Percentiles rank a stretch among this genome's conserved stretches.
Conservation (phyloP, 2,888 invertebrate genomes). For the Tachina lurida region DNA sequence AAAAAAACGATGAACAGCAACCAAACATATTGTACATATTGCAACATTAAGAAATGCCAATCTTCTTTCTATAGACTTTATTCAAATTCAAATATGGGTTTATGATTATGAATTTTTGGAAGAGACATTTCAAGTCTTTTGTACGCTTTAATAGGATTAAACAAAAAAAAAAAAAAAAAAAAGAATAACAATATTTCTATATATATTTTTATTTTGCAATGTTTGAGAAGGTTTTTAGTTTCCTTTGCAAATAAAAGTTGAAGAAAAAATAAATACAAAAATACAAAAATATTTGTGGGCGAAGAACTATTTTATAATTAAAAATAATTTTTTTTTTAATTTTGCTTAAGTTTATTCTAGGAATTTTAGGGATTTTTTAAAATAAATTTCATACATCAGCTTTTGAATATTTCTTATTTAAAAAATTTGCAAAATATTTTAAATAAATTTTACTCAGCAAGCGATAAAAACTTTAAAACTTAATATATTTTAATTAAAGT, state of each 20-base stretch:
- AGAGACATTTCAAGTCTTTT: slow-evolving; percentile 67
- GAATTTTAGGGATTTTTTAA: slow-evolving; percentile 15
- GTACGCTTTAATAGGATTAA: slow-evolving; percentile 69
- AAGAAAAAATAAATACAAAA: slow-evolving; percentile 6
- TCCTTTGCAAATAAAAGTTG: slow-evolving; percentile 38
- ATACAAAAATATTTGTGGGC: slow-evolving; percentile 40
- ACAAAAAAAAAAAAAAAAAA: neutral
- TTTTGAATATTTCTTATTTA: neutral
- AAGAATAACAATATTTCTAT: slow-evolving; percentile 24
- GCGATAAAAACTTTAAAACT: too few relatives aligned
- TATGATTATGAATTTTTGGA: slow-evolving; percentile 71
- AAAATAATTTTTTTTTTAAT: slow-evolving; percentile 15
- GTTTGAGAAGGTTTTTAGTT: slow-evolving; percentile 44
- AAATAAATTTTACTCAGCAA: neutral
- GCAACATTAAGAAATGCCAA: too few relatives aligned
- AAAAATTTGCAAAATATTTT: neutral
- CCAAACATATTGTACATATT: slow-evolving; percentile 35
- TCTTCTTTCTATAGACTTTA: slow-evolving; percentile 26
- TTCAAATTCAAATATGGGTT: slow-evolving; percentile 63
- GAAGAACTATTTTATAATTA: slow-evolving; percentile 10
- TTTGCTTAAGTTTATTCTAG: slow-evolving; percentile 21
- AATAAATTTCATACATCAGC: neutral
- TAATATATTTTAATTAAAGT: too few relatives aligned
- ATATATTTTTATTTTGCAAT: neutral
- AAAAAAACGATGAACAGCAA: slow-evolving; percentile 16